Base-by-base conservation (phyloP, 2,797 vertebrate species). In the Malacoraja senta region DNA sequence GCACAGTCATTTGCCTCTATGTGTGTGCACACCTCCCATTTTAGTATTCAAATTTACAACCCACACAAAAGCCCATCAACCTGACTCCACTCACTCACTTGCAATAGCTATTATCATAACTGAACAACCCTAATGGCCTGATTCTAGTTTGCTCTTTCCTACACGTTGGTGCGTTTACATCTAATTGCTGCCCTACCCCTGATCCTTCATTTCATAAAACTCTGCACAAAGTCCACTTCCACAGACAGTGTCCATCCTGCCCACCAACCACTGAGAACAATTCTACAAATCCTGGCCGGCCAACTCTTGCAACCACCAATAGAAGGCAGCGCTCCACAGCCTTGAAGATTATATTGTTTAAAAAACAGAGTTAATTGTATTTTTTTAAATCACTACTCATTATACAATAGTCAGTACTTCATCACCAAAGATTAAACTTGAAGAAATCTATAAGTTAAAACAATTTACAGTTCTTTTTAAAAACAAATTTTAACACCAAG, bases 381-480 rank as follows among this genome's bases (percentile, higher is more conserved):
- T 74, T 84, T 44, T 88, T 88, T 88, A 88, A 88, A 68, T 88
- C 84, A 88, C 84, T 68, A 88, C 61, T 88, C 63, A 68, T 68
- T 88, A 68, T 88, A 68, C 84, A 88, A 86, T 86, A 35, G 63
- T 94, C 94, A 96, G 96, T 96, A 96, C 96, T 83, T 96, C 94
- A 95, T 95, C 96, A 97, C 96, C 93, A 96, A 94, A 96, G 95
- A 95, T 95, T 94, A 95, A 95, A 94, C 94, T 94, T 94, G 95
- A 95, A 96, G 95, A 94, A 95, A 94, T 95, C 95, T 96, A 95
- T 94, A 93, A 88, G 94, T 95, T 96, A 94, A 95, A 95, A 96
- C 94, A 95, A 95, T 95, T 96, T 96, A 96, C 94, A 32, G 93
- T 68, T 94, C 81, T 86, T 71, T 94, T 94, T 94, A 83, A 53